A percentile compares a stretch with the other conserved stretches of the same genome.
phyloP scores from a whole-genome alignment of 1,140 invertebrate genomes.

The Sycophaga agraensis region DNA sequence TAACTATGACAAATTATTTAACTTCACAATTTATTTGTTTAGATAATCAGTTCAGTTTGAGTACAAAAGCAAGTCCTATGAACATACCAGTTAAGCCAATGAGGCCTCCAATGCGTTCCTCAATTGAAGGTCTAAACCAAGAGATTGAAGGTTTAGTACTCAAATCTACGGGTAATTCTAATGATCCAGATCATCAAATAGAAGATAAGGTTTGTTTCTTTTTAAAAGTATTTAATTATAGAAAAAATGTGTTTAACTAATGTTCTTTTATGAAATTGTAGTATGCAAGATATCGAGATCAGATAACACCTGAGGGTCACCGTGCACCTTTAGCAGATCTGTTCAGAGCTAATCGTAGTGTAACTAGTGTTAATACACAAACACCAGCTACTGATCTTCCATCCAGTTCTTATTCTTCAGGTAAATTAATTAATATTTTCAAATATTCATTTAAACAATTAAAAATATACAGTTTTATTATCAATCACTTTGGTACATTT shows the following conservation, averaged over 20 bases:
- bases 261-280: conserved; percentile 30
- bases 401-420: conserved; percentile 62
- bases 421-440: conserved; percentile 40
- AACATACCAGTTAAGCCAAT: conserved; percentile 63
- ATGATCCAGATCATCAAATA: conserved; percentile 50
- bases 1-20: not conserved
- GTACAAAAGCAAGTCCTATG: conserved; percentile 62
- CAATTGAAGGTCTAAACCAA: conserved; percentile 82
- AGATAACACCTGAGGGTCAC: conserved; percentile 79
- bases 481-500: not conserved
- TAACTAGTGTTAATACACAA: conserved; percentile 83
- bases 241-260: conserved; percentile 1
- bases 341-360: conserved; percentile 69
- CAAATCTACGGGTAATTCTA: conserved; percentile 50
- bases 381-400: conserved; percentile 68
- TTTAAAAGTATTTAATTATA: not conserved
- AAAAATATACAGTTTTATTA: not conserved
- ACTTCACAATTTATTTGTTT: conserved; percentile 7
- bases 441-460: no score
- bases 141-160: conserved; percentile 77
- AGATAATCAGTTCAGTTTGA: conserved; percentile 56
- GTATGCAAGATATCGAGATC: conserved; percentile 56
- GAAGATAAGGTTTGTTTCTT: conserved; percentile 49
- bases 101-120: conserved; percentile 72
- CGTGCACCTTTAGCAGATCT: conserved; percentile 79